A percentile compares a stretch with the other conserved stretches of the same genome.
phyloP scores from a whole-genome alignment of 2,888 invertebrate genomes.

The Cotesia congregata region DNA sequence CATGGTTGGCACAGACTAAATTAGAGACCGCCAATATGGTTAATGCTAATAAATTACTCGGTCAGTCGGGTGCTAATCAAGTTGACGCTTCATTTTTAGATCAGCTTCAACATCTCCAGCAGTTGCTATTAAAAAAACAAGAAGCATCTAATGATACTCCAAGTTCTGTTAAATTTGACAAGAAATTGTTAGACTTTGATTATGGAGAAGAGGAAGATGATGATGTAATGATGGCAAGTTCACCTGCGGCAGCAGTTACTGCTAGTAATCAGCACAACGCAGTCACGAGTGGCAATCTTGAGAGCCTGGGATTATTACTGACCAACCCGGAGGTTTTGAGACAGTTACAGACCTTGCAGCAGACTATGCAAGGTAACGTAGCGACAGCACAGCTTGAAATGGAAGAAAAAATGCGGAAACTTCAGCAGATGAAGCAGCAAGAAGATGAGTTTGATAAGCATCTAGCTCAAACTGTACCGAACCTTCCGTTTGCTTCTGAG shows the following conservation, averaged over 20 bases:
- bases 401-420: constrained; percentile 78
- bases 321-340: constrained; percentile 74
- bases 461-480: constrained; percentile 81
- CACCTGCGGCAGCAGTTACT: constrained; percentile 69
- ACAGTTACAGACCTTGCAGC: constrained; percentile 86
- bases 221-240: constrained; percentile 68
- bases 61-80: constrained; percentile 62
- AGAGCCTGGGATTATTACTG: constrained; percentile 64
- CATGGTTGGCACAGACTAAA: constrained; percentile 69
- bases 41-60: constrained; percentile 61
- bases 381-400: constrained; percentile 75
- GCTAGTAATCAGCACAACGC: constrained; percentile 57
- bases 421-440: constrained; percentile 80
- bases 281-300: constrained; percentile 60
- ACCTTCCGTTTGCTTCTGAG: constrained; percentile 77
- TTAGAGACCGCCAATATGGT: constrained; percentile 68
- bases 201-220: constrained; percentile 95
- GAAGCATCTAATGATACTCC: constrained; percentile 67
- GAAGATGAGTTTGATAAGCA: constrained; percentile 84
- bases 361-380: constrained; percentile 64
- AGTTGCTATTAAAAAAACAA: constrained; percentile 72
- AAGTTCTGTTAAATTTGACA: constrained; percentile 80
- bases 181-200: constrained; percentile 90
- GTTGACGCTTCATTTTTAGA: constrained; percentile 69
- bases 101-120: constrained; percentile 77